These are phyloP conservation scores for Agrochola macilenta DNA, from an alignment of 2,888 invertebrate species.

Conservation along the genomic window DNA sequence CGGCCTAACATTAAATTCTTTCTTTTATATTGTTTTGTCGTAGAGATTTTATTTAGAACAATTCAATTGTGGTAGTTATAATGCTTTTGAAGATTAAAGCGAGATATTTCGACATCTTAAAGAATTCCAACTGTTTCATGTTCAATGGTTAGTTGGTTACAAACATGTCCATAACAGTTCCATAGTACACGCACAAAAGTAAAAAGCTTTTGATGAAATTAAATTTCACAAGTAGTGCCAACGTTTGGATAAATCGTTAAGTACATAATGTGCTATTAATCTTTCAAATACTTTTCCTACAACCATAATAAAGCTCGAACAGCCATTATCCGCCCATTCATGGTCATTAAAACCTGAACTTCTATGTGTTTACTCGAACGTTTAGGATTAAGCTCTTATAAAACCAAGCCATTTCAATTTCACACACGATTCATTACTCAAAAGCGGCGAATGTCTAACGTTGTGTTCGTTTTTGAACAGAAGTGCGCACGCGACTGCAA, in stretches of 20 bases:
- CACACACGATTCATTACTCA: slow-evolving; percentile 80
- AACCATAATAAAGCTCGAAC: slow-evolving; percentile 26
- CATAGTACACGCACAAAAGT: background rate
- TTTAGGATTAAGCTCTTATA: slow-evolving; percentile 55
- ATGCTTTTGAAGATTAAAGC: background rate
- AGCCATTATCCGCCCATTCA: slow-evolving; percentile 36
- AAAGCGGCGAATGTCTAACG: slow-evolving; percentile 70
- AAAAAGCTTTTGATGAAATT: slow-evolving; percentile 1
- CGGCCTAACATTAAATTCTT: slow-evolving; percentile 59
- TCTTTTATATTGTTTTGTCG: slow-evolving; percentile 43
- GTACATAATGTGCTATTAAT: slow-evolving; percentile 36
- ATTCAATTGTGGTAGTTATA: slow-evolving; percentile 14
- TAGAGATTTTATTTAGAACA: slow-evolving; percentile 34
- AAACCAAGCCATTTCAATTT: slow-evolving; percentile 77
- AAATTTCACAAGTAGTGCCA: slow-evolving; percentile 5
- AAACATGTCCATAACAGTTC: background rate
- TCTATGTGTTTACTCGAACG: slow-evolving; percentile 61
- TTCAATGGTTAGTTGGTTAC: background rate
- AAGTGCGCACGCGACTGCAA: slow-evolving; percentile 76
- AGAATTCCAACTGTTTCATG: background rate
- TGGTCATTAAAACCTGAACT: slow-evolving; percentile 56
- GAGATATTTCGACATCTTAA: background rate
- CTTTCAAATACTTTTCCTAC: slow-evolving; percentile 34
- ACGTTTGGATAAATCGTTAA: slow-evolving; percentile 26
- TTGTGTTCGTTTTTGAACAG: slow-evolving; percentile 71